Evolutionary conservation across 2,797 vertebrate genomes (phyloP).

Genomic region (Vultur gryphus): DNA sequence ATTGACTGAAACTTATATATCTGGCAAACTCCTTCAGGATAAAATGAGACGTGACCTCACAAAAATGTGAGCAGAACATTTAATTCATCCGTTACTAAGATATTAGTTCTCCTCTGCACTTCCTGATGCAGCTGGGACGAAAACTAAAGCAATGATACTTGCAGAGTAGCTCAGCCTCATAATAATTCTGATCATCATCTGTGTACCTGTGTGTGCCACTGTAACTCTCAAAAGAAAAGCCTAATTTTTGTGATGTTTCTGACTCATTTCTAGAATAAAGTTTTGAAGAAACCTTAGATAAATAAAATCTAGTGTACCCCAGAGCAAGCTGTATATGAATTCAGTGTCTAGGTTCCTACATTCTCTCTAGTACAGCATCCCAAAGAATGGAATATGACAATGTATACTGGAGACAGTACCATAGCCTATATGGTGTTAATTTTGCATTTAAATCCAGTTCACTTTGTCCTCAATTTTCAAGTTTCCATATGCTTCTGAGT

Average conservation of each 20-base stretch:
- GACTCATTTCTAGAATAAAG: background rate
- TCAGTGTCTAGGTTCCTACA: background rate
- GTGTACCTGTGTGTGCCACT: background rate
- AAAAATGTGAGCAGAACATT: background rate
- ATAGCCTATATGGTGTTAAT: background rate
- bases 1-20: constrained; percentile 7
- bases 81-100: background rate
- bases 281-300: background rate
- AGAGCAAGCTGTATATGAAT: background rate
- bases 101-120: background rate
- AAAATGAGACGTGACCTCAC: background rate
- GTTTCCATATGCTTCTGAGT: background rate
- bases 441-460: background rate
- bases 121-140: background rate
- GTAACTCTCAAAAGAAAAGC: background rate
- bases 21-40: background rate
- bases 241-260: background rate
- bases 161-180: background rate
- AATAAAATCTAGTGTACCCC: background rate
- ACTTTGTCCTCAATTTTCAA: background rate
- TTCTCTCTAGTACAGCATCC: background rate
- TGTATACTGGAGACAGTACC: background rate
- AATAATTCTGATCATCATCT: background rate
- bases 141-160: background rate
- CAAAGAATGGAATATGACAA: background rate